phyloP scores from a whole-genome alignment of 2,888 invertebrate species.

The Cartodere bifasciata region DNA sequence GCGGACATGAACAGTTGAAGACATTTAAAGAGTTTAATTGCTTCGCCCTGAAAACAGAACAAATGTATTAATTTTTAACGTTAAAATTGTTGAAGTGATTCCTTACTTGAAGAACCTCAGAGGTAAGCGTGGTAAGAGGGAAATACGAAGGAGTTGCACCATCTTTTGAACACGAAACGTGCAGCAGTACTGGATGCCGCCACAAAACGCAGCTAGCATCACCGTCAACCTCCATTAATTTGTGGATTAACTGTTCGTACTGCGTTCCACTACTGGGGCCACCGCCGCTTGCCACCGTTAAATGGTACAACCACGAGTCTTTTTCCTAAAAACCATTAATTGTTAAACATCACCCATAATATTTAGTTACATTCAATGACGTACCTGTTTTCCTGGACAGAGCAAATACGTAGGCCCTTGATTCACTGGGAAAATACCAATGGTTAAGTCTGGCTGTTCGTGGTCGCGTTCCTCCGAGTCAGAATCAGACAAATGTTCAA shows the following conservation, averaged over 20 bases:
- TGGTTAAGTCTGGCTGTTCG: slow-evolving; percentile 68
- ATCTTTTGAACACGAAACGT: slow-evolving; percentile 65
- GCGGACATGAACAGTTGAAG: slow-evolving; percentile 94
- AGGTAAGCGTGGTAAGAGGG: slow-evolving; percentile 81
- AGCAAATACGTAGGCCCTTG: slow-evolving; percentile 90
- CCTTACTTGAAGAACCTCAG: slow-evolving; percentile 62
- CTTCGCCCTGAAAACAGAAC: slow-evolving; percentile 50
- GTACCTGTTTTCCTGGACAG: slow-evolving; percentile 69
- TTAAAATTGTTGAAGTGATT: neutral
- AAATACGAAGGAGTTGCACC: slow-evolving; percentile 57
- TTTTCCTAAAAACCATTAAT: slow-evolving; percentile 49
- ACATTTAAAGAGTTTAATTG: slow-evolving; percentile 91
- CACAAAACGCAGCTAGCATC: slow-evolving; percentile 86
- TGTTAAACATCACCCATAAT: neutral
- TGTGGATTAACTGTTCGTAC: slow-evolving; percentile 90
- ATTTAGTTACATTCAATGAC: slow-evolving; percentile 1
- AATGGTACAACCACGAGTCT: slow-evolving; percentile 73
- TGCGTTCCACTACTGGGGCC: slow-evolving; percentile 86
- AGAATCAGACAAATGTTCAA: slow-evolving; percentile 84
- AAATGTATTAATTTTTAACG: neutral
- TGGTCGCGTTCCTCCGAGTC: slow-evolving; percentile 78
- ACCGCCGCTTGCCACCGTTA: slow-evolving; percentile 87
- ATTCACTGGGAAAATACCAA: slow-evolving; percentile 89
- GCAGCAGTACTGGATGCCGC: slow-evolving; percentile 83
- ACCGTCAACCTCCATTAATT: slow-evolving; percentile 92